A percentile compares a stretch with the other conserved stretches of the same genome.
Evolutionary conservation across 2,888 invertebrate genomes (phyloP).

Genomic region (Agrypnus murinus): DNA sequence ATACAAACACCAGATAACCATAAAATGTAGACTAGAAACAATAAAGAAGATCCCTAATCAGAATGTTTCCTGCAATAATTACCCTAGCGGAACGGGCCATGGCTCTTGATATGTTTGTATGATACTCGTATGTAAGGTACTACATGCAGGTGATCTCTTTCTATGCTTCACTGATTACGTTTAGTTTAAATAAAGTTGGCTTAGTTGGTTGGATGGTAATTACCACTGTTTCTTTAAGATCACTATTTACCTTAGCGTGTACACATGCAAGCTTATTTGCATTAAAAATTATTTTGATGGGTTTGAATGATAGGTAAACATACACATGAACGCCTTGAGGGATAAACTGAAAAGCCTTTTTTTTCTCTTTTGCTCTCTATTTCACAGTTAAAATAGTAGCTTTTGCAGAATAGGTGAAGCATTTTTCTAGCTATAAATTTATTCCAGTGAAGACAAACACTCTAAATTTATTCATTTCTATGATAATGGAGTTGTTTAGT

Average conservation of each 20-base stretch:
- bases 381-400: too few relatives aligned
- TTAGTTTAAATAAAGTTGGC: constrained; percentile 54
- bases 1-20: constrained; percentile 30
- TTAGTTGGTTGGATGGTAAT: constrained; percentile 37
- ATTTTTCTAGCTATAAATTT: neutral
- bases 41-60: constrained; percentile 56
- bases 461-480: too few relatives aligned
- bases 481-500: too few relatives aligned
- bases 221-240: constrained; percentile 36
- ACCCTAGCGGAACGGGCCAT: constrained; percentile 58
- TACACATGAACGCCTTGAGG: constrained; percentile 7
- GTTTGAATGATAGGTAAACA: constrained; percentile 25
- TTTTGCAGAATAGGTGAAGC: neutral
- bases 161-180: constrained; percentile 61
- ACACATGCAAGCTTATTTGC: constrained; percentile 41
- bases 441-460: constrained; percentile 11
- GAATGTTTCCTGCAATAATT: constrained; percentile 58
- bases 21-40: constrained; percentile 39
- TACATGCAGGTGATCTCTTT: constrained; percentile 61
- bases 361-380: too few relatives aligned
- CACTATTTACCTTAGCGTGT: constrained; percentile 32
- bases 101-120: too few relatives aligned
- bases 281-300: constrained; percentile 36
- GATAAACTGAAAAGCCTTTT: neutral
- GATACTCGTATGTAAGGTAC: constrained; percentile 43